phyloP scores from a whole-genome alignment of 2,888 invertebrate genomes.

The Metopia argyrocephala region DNA sequence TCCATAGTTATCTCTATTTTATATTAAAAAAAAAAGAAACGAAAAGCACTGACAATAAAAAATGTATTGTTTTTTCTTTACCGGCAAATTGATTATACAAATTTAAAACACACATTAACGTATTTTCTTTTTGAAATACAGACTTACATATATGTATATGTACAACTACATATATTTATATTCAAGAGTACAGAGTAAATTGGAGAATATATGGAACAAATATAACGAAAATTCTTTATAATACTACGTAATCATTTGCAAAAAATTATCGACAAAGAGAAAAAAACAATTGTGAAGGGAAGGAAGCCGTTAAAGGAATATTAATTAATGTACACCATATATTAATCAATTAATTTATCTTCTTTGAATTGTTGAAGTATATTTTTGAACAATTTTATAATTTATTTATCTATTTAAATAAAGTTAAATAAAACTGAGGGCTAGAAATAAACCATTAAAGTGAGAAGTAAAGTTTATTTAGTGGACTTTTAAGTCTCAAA shows the following conservation, averaged over 20 bases:
- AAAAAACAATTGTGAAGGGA: conserved; percentile 24
- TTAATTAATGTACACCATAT: conserved; percentile 15
- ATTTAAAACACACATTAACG: conserved; percentile 11
- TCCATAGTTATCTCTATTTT: conserved; percentile 22
- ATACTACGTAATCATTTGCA: conserved; percentile 61
- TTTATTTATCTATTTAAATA: not conserved
- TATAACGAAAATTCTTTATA: conserved; percentile 59
- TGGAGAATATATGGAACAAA: conserved; percentile 53
- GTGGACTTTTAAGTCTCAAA: too few relatives aligned
- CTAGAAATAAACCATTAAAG: too few relatives aligned
- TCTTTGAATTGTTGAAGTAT: not conserved
- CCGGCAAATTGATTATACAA: conserved; percentile 53
- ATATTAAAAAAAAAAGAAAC: conserved; percentile 22
- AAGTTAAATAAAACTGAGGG: too few relatives aligned
- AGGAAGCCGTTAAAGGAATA: conserved; percentile 45
- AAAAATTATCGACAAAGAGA: conserved; percentile 37
- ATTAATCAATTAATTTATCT: not conserved
- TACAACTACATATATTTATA: not conserved
- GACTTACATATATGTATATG: not conserved
- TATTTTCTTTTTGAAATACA: conserved; percentile 29
- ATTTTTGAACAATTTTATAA: not conserved
- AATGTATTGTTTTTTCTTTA: conserved; percentile 34
- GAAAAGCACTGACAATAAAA: conserved; percentile 23
- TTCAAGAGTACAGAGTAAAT: conserved; percentile 29
- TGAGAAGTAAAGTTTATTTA: too few relatives aligned